Evolutionary conservation across 2,888 invertebrate genomes (phyloP), one percentile per base, ranked within the genome.

Genomic region (Acrobasis repandana): DNA sequence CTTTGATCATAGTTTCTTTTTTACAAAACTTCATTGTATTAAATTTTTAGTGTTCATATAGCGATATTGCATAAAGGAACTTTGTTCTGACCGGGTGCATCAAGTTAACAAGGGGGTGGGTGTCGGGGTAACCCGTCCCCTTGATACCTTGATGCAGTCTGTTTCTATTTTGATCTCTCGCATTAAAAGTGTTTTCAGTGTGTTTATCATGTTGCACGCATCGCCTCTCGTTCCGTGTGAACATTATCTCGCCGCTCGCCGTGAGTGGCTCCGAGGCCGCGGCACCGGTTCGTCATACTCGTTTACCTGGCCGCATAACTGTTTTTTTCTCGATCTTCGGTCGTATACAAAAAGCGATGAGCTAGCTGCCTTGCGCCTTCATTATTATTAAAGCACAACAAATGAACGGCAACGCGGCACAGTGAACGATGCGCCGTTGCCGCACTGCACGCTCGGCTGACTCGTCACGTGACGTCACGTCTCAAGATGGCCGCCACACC

Each of bases 381-480:
- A 85, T 86, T 87, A 87, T 86, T 87, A 85, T 84, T 85, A 83
- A 85, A 83, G 80, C 83, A 87, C 83, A 86, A 86, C 84, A 84
- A 78, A 79, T 76, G 76, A 86, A 77, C 81, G 88, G 85, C 86
- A 86, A 88, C 88, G 80, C 80, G 76, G 86, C 80, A 69, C 69
- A 69, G 75, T 73, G 73, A 72, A 70, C 62, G 66, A 65, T 66
- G 90, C 90, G 88, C 81, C 82, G 91, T 91, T 92, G 92, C 90
- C 91, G 77, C 75, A 60, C 83, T 78, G 85, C 83, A 77, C 83
- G 83, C 84, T 85, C 85, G 87, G 86, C 85, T 90, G 87, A 88
- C 85, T 90, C 91, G 92, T 92, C 90, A 90, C 86, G 91, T 92
- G 92, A 92, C 92, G 92, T 92, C 91, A 92, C 90, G 90, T 90